A percentile compares a stretch with the other conserved stretches of the same genome.
Evolutionary conservation across 2,113 vertebrate genomes (phyloP).

Genomic region (Lucifuga dentata): DNA sequence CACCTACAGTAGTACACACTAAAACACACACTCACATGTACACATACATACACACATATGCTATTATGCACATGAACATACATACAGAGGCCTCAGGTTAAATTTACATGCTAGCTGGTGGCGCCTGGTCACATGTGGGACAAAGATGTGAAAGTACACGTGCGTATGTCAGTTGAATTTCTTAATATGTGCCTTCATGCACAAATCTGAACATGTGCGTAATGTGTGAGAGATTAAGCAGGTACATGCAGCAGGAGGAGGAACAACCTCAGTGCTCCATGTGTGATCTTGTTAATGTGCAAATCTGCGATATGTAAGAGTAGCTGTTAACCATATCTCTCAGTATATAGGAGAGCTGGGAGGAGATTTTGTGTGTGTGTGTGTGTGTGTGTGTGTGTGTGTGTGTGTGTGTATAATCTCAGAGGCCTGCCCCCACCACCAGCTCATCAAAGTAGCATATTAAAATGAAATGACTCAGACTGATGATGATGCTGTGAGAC

Average conservation of each 20-base stretch:
- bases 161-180: constrained; percentile 36
- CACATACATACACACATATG: neutral
- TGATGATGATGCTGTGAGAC: constrained; percentile 65
- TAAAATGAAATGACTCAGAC: constrained; percentile 76
- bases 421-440: constrained; percentile 33
- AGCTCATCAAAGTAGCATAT: constrained; percentile 76
- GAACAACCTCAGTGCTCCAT: neutral
- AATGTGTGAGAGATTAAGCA: neutral
- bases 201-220: neutral
- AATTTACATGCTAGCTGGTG: constrained; percentile 49
- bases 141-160: constrained; percentile 43
- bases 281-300: constrained; percentile 16
- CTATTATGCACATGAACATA: neutral
- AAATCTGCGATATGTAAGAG: constrained; percentile 29
- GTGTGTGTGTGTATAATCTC: constrained; percentile 30
- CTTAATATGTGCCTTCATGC: constrained; percentile 16
- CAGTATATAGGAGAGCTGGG: constrained; percentile 5
- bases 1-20: constrained; percentile 53
- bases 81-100: constrained; percentile 22
- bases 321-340: constrained; percentile 36
- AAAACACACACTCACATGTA: constrained; percentile 14
- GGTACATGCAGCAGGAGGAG: neutral
- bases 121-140: constrained; percentile 50
- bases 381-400: neutral
- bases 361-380: neutral